Conservation (phyloP, 2,888 invertebrate genomes). For the Vesta saturnalis region DNA sequence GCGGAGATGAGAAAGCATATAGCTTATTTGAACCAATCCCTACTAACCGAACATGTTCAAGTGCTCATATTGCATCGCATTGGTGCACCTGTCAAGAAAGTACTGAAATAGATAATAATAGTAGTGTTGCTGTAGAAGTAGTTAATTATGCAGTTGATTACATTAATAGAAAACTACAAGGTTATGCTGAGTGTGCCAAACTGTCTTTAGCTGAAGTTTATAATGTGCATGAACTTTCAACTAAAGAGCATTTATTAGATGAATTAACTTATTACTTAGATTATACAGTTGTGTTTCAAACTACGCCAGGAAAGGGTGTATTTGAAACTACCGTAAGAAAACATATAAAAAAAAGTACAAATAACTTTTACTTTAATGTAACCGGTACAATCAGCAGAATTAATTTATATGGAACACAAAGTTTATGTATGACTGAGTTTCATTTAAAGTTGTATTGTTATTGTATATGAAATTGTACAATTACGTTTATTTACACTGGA, state of each 20-base stretch:
- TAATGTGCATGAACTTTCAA: conserved; percentile 73
- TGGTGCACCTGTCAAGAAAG: conserved; percentile 90
- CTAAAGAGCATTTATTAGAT: conserved; percentile 57
- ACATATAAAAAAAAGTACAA: conserved; percentile 48
- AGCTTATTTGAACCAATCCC: conserved; percentile 84
- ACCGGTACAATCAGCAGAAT: conserved; percentile 81
- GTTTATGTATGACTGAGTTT: conserved; percentile 79
- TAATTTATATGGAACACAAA: conserved; percentile 84
- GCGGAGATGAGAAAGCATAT: conserved; percentile 66
- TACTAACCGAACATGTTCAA: conserved; percentile 75
- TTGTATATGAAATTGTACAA: conserved; percentile 16
- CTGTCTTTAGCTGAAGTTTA: conserved; percentile 71
- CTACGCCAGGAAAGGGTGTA: conserved; percentile 74
- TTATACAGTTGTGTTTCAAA: conserved; percentile 71
- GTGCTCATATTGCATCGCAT: conserved; percentile 81
- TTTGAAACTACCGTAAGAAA: conserved; percentile 82
- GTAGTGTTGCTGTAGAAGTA: conserved; percentile 67
- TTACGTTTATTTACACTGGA: no score
- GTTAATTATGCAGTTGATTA: conserved; percentile 70
- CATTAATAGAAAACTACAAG: conserved; percentile 71
- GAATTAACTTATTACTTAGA: conserved; percentile 66
- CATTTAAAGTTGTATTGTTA: conserved; percentile 68
- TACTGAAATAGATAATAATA: conserved; percentile 65
- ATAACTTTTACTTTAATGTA: conserved; percentile 62
- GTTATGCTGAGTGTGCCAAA: conserved; percentile 72